Percentiles rank a stretch among this genome's conserved stretches.
These are phyloP conservation scores for Ceratitis capitata DNA, from an alignment of 1,140 invertebrate genomes.

Conservation along the genomic window DNA sequence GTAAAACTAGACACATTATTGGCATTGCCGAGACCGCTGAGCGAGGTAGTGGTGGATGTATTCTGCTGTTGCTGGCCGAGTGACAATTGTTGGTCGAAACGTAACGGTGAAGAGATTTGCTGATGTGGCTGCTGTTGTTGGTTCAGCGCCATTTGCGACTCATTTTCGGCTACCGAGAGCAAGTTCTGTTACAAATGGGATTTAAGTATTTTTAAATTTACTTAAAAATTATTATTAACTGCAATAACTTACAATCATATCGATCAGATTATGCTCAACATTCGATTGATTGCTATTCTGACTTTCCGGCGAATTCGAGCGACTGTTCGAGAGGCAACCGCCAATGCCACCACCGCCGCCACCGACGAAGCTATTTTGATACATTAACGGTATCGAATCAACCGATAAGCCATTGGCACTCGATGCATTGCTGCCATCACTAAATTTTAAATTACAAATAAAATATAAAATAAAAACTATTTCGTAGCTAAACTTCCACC, in stretches of 20 bases:
- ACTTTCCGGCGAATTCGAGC: conserved; percentile 70
- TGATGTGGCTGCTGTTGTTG: conserved; percentile 58
- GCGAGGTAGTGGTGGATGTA: conserved; percentile 43
- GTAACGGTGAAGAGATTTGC: conserved; percentile 57
- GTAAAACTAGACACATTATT: conserved; percentile 26
- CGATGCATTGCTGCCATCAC: conserved; percentile 63
- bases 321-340: conserved; percentile 61
- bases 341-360: conserved; percentile 48
- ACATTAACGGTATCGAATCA: conserved; percentile 59
- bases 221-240: background rate
- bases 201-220: background rate
- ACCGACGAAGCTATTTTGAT: conserved; percentile 51
- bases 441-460: conserved; percentile 44
- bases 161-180: conserved; percentile 54
- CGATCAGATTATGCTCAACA: conserved; percentile 70
- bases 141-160: conserved; percentile 44
- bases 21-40: conserved; percentile 30
- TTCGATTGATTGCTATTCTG: conserved; percentile 73
- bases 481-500: too few species aligned
- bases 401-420: conserved; percentile 57
- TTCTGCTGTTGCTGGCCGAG: conserved; percentile 47
- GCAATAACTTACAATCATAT: conserved; percentile 72
- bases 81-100: conserved; percentile 48
- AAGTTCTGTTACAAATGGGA: conserved; percentile 52
- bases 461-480: background rate